Conservation (phyloP, 1,140 invertebrate species). For the Rhyacophila brunnea region DNA sequence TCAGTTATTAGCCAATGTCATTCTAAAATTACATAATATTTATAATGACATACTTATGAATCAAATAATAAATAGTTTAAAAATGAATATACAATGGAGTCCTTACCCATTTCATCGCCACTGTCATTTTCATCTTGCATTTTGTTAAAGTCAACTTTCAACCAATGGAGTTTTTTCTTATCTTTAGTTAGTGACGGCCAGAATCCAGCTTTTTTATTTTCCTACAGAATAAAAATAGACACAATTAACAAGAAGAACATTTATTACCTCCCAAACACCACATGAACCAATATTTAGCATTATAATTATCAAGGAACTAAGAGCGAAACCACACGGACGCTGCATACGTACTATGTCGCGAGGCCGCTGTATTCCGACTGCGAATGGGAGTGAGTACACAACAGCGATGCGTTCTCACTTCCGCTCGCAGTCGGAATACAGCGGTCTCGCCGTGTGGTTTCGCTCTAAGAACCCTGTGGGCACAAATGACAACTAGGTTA, state of each 20-base stretch:
- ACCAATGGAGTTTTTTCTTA: constrained; percentile 89
- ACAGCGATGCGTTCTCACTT: too few species aligned
- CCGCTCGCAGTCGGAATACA: too few species aligned
- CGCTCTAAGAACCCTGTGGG: too few species aligned
- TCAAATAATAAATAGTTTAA: not conserved
- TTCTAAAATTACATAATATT: not conserved
- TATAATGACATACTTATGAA: not conserved
- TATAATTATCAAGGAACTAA: not conserved
- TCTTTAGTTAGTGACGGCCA: constrained; percentile 88
- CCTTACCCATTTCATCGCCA: constrained; percentile 37
- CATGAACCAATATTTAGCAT: not conserved
- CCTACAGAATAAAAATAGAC: constrained; percentile 3
- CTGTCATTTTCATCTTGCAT: constrained; percentile 88
- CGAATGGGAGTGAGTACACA: too few species aligned
- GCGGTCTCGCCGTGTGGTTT: too few species aligned
- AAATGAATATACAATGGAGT: too few species aligned
- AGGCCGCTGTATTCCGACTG: too few species aligned
- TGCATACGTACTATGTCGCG: too few species aligned
- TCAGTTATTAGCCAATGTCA: not conserved
- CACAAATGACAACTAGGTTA: too few species aligned
- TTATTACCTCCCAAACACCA: not conserved
- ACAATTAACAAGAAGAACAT: not conserved
- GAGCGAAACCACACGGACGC: too few species aligned
- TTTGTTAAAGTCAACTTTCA: constrained; percentile 95
- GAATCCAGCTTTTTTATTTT: constrained; percentile 74